These are phyloP conservation scores for Hydropsyche tenuis DNA, from an alignment of 1,140 invertebrate species.

Conservation along the genomic window DNA sequence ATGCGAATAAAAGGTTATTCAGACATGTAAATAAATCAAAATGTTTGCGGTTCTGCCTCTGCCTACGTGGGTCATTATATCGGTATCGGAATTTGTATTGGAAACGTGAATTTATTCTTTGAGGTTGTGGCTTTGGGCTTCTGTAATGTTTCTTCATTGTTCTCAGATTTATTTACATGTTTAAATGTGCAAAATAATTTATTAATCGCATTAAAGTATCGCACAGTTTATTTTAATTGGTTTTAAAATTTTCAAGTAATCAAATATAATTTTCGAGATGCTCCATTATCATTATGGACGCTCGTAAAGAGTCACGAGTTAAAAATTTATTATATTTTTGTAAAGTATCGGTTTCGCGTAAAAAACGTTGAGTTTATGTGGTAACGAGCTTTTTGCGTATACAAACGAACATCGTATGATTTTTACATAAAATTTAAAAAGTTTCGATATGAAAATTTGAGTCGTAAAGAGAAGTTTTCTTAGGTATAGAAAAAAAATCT, in stretches of 20 bases:
- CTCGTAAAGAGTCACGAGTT: conserved; percentile 14
- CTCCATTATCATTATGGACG: not conserved
- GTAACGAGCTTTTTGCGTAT: not conserved
- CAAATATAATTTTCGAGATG: not conserved
- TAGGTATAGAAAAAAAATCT: too few species aligned
- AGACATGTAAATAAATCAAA: conserved; percentile 35
- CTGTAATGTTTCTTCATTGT: too few species aligned
- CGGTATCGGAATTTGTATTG: too few species aligned
- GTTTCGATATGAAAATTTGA: too few species aligned
- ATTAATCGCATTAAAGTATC: too few species aligned
- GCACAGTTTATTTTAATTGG: not conserved
- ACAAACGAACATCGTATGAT: not conserved
- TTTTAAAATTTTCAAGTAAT: not conserved
- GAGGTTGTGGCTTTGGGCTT: not conserved
- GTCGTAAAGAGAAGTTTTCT: too few species aligned
- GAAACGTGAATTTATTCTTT: too few species aligned
- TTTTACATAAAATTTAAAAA: not conserved
- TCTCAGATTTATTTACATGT: too few species aligned
- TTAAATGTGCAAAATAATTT: too few species aligned
- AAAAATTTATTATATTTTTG: not conserved
- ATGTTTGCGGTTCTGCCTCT: conserved; percentile 8
- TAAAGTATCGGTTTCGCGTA: conserved; percentile 3
- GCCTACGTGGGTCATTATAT: too few species aligned
- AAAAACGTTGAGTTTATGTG: not conserved
- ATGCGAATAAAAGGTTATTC: not conserved